Conservation (phyloP, 2,113 vertebrate species). For the Melospiza melodia region DNA sequence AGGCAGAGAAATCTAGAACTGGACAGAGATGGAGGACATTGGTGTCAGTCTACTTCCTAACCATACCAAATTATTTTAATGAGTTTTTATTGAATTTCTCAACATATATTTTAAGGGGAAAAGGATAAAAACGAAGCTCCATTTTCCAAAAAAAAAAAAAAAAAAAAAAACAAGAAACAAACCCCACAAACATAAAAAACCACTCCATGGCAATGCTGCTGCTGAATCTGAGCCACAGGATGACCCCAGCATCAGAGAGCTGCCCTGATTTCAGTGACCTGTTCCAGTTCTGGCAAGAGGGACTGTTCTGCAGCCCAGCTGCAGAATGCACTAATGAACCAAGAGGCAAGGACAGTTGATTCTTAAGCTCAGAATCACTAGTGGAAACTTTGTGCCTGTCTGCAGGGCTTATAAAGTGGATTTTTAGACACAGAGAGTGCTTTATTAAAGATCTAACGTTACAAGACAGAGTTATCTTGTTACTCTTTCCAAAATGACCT, state of each 20-base stretch:
- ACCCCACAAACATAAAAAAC: too few species aligned
- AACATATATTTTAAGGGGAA: not conserved
- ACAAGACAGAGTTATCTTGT: not conserved
- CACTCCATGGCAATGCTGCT: not conserved
- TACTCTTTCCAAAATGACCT: conserved; percentile 26
- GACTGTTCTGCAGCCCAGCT: not conserved
- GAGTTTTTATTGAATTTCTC: not conserved
- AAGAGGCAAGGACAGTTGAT: not conserved
- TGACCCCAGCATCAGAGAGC: not conserved
- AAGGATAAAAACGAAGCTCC: not conserved
- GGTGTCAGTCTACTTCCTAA: not conserved
- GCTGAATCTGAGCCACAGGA: not conserved
- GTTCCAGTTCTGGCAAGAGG: not conserved
- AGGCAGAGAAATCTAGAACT: not conserved
- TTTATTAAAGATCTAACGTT: conserved; percentile 4
- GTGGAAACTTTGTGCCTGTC: not conserved
- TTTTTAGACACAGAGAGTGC: not conserved
- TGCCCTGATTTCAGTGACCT: not conserved
- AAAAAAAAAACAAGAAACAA: not conserved
- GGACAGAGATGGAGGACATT: not conserved
- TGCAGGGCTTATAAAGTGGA: not conserved
- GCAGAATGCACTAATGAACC: not conserved
- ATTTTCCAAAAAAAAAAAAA: not conserved
- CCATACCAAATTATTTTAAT: not conserved
- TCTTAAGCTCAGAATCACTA: not conserved